Evolutionary conservation across 2,113 vertebrate genomes (phyloP).

Genomic region (Mystacornis crossleyi): DNA sequence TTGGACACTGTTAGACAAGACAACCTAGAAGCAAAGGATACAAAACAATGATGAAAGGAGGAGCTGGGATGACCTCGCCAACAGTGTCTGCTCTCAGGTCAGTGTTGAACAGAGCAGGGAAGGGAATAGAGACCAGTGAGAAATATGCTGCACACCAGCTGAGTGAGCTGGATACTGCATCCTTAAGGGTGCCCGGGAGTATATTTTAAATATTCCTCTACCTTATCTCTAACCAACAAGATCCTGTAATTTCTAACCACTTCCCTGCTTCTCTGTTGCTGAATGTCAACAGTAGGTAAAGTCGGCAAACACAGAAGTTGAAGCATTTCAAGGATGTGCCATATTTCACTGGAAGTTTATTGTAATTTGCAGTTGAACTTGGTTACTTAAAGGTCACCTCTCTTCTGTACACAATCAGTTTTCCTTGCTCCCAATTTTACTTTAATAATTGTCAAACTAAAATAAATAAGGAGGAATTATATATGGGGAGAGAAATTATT

Average conservation of each 20-base stretch:
- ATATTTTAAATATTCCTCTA: not conserved
- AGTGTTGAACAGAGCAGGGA: not conserved
- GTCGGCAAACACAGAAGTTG: not conserved
- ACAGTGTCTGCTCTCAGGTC: not conserved
- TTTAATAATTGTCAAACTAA: not conserved
- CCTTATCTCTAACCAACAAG: not conserved
- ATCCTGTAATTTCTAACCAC: not conserved
- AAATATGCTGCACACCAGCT: not conserved
- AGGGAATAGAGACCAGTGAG: not conserved
- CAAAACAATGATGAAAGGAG: not conserved
- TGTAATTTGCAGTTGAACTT: not conserved
- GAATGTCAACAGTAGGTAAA: not conserved
- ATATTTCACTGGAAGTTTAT: not conserved
- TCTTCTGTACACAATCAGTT: not conserved
- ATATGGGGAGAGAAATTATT: not conserved
- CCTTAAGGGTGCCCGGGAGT: accelerated
- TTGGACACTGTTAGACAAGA: not conserved
- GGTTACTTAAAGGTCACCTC: not conserved
- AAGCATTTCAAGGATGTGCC: not conserved
- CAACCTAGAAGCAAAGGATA: not conserved
- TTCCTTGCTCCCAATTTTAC: not conserved
- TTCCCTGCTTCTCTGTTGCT: not conserved
- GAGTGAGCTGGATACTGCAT: not conserved
- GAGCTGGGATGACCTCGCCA: not conserved
- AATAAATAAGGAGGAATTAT: not conserved